Evolutionary conservation across 2,797 vertebrate species (phyloP).

Genomic region (Martes flavigula): DNA sequence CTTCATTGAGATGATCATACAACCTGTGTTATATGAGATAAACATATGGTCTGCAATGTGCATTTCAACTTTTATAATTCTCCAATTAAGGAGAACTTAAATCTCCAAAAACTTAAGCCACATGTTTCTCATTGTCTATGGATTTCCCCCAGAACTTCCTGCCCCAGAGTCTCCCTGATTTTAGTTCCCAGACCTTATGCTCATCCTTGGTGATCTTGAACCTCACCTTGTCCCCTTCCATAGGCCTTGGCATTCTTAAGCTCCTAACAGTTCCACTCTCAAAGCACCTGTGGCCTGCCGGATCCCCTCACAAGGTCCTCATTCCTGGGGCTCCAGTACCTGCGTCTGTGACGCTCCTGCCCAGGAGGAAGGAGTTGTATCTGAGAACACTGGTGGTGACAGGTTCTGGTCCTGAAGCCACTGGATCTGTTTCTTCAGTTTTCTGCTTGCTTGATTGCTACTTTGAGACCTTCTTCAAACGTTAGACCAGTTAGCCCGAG

Average conservation of each 20-base stretch:
- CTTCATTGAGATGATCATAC: background rate
- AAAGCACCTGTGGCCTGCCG: background rate
- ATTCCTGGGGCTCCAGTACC: background rate
- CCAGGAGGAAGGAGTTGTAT: background rate
- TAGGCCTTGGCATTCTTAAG: background rate
- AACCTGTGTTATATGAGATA: background rate
- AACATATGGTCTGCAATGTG: background rate
- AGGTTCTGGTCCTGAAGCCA: background rate
- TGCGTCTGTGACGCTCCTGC: background rate
- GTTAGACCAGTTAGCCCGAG: background rate
- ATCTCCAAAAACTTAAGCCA: background rate
- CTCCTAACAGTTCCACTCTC: background rate
- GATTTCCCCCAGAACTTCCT: background rate
- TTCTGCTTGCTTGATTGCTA: background rate
- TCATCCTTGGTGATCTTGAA: background rate
- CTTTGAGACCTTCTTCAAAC: background rate
- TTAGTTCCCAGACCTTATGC: background rate
- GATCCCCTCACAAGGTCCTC: background rate
- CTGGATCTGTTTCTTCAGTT: background rate
- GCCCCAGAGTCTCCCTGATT: background rate
- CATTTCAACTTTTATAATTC: background rate
- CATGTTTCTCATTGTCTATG: background rate
- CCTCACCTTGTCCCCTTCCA: background rate
- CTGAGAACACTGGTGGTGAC: background rate
- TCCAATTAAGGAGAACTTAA: background rate